Conservation (phyloP, 2,113 vertebrate genomes). For the Syngnathoides biaculeatus region DNA sequence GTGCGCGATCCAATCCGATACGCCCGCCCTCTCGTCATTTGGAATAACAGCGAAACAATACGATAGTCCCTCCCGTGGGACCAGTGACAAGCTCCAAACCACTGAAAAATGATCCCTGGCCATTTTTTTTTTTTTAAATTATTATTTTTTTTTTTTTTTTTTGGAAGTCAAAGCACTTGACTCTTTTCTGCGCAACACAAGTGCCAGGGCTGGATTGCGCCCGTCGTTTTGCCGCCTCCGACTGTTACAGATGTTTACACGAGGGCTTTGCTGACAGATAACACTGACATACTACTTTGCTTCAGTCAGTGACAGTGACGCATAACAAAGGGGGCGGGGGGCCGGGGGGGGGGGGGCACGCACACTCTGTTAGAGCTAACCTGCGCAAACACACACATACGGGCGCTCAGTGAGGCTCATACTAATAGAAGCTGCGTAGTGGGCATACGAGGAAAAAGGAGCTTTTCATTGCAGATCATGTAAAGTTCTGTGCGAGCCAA, state of each 20-base stretch:
- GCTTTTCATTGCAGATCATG: constrained; percentile 26
- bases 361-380: background rate
- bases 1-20: constrained; percentile 44
- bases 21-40: constrained; percentile 41
- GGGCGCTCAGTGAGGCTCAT: background rate
- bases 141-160: background rate
- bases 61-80: constrained; percentile 30
- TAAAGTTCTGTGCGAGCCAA: constrained; percentile 21
- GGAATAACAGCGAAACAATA: constrained; percentile 31
- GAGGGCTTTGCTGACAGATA: constrained; percentile 21
- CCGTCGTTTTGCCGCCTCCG: constrained; percentile 16
- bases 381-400: background rate
- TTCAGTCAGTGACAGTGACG: background rate
- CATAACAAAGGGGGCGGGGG: background rate
- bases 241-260: constrained; percentile 19
- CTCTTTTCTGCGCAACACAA: constrained; percentile 14
- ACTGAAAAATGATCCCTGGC: constrained; percentile 36
- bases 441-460: constrained; percentile 14
- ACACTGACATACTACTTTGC: constrained; percentile 16
- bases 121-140: background rate
- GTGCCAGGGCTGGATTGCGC: constrained; percentile 24
- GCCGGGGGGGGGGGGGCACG: background rate
- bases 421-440: background rate
- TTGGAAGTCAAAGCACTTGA: constrained; percentile 26
- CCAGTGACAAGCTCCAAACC: constrained; percentile 36